phyloP scores from a whole-genome alignment of 2,797 vertebrate species.

The Chiloscyllium punctatum region DNA sequence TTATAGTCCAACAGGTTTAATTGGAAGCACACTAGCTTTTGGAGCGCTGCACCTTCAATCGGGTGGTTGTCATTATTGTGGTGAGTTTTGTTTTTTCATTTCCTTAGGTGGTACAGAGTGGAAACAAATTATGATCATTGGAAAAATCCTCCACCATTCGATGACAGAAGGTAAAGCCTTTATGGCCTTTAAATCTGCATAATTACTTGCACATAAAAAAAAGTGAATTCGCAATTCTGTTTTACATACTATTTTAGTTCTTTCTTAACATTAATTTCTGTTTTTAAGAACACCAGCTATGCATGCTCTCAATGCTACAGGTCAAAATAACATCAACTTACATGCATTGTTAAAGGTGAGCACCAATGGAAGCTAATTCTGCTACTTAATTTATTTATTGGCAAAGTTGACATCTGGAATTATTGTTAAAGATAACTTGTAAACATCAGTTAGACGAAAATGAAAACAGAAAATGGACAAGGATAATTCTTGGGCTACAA shows the following conservation, averaged over 20 bases:
- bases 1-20: no score
- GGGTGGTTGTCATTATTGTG: background rate
- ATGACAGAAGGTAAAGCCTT: slow-evolving; percentile 67
- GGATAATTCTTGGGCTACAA: background rate
- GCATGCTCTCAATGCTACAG: slow-evolving; percentile 76
- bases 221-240: slow-evolving; percentile 36
- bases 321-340: slow-evolving; percentile 68
- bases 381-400: background rate
- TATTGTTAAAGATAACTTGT: background rate
- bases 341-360: slow-evolving; percentile 73
- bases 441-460: background rate
- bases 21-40: no score
- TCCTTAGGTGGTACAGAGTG: slow-evolving; percentile 80
- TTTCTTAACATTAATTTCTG: slow-evolving; percentile 37
- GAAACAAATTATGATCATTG: slow-evolving; percentile 94
- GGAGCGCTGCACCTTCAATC: no score
- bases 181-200: background rate
- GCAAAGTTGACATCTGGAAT: background rate
- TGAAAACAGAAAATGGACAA: background rate
- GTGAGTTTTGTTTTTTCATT: slow-evolving; percentile 26
- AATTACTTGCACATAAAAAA: background rate
- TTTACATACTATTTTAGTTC: slow-evolving; percentile 34
- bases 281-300: slow-evolving; percentile 69
- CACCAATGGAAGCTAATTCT: background rate
- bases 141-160: slow-evolving; percentile 63